These are phyloP conservation scores for Smutsia temminckii DNA, from an alignment of 2,797 vertebrate genomes.

Conservation along the genomic window DNA sequence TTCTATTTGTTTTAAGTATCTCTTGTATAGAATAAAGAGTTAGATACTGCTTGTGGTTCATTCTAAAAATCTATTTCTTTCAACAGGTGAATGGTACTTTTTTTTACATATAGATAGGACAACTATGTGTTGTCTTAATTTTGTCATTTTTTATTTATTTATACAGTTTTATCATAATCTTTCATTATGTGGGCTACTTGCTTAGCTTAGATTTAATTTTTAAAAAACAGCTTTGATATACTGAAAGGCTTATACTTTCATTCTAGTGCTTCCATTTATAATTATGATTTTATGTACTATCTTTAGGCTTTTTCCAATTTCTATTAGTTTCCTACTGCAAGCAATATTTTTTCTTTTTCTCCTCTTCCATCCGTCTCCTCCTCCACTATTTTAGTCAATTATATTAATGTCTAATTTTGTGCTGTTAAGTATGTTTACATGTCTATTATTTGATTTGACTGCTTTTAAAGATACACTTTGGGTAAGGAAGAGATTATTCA, in stretches of 20 bases:
- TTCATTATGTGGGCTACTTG: not conserved
- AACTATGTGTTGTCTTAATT: not conserved
- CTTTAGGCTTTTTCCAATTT: not conserved
- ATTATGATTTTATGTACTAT: not conserved
- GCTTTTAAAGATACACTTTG: not conserved
- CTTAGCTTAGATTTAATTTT: slow-evolving; percentile 14
- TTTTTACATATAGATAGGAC: not conserved
- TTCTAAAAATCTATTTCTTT: slow-evolving; percentile 14
- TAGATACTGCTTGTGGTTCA: not conserved
- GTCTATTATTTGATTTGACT: not conserved
- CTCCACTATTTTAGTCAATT: not conserved
- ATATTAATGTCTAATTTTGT: not conserved
- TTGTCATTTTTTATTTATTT: not conserved
- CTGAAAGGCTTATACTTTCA: not conserved
- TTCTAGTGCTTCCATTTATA: not conserved
- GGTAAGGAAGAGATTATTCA: not conserved
- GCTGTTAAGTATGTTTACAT: not conserved
- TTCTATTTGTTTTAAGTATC: not conserved
- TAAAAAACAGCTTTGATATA: not conserved
- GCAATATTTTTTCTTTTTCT: not conserved
- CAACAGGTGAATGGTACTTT: not conserved
- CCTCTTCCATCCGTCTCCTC: not conserved
- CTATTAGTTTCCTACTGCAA: not conserved
- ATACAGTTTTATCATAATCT: not conserved
- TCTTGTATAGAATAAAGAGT: not conserved